Evolutionary conservation across 2,113 vertebrate species (phyloP).

Genomic region (Upupa epops): DNA sequence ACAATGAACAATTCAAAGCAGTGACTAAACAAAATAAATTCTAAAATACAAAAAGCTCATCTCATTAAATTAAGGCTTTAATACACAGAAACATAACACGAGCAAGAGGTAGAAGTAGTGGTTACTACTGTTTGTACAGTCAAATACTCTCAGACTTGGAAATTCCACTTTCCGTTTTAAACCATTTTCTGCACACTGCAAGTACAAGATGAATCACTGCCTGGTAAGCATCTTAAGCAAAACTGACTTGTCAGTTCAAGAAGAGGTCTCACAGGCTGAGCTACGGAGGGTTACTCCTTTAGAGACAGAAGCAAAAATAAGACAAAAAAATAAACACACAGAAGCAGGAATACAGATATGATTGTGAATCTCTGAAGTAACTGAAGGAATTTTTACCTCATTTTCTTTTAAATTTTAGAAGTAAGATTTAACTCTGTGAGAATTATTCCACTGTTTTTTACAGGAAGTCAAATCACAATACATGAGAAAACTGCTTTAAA

Average conservation of each 20-base stretch:
- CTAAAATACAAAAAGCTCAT: not conserved
- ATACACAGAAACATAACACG: not conserved
- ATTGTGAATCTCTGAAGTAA: not conserved
- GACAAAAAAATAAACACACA: not conserved
- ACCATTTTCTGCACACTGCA: not conserved
- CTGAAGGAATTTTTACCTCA: not conserved
- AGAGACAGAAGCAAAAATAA: constrained; percentile 8
- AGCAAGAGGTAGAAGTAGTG: not conserved
- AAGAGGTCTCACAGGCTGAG: not conserved
- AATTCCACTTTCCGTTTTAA: constrained; percentile 3
- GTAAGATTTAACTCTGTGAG: not conserved
- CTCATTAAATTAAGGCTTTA: not conserved
- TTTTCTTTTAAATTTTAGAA: not conserved
- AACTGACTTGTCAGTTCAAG: not conserved
- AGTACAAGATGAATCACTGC: not conserved
- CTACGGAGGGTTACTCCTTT: not conserved
- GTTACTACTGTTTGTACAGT: not conserved
- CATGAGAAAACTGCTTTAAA: not conserved
- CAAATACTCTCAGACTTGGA: not conserved
- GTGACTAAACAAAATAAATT: not conserved
- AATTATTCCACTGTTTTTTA: not conserved
- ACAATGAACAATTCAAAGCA: not conserved
- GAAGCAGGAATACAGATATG: not conserved
- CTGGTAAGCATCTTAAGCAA: constrained; percentile 17
- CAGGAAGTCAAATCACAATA: not conserved